A percentile compares a stretch with the other conserved stretches of the same genome.
phyloP scores from a whole-genome alignment of 2,888 invertebrate species.

The Perizoma flavofasciatum region DNA sequence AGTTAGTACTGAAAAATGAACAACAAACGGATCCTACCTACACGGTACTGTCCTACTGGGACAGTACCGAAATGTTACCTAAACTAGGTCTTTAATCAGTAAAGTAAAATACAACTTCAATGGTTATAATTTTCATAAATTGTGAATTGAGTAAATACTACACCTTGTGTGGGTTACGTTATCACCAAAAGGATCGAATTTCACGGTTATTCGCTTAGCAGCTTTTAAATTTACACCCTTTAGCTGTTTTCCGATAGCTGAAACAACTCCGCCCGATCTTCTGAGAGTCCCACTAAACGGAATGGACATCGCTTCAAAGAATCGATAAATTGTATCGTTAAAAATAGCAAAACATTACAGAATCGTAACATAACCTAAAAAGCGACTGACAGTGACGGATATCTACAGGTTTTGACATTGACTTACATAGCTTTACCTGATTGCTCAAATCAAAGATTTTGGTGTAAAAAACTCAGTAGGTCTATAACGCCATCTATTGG shows the following conservation, averaged over 20 bases:
- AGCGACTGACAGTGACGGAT: background rate
- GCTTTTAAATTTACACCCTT: slow-evolving; percentile 89
- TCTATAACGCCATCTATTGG: no score
- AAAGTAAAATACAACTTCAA: no score
- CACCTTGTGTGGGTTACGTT: slow-evolving; percentile 87
- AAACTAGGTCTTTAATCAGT: no score
- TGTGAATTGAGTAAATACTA: slow-evolving; percentile 34
- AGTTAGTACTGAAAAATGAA: no score
- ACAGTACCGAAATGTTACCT: no score
- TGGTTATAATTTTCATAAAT: no score
- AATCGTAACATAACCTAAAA: slow-evolving; percentile 12
- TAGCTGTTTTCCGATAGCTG: slow-evolving; percentile 90
- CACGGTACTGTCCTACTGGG: no score
- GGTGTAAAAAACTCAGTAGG: no score
- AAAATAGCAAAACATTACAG: slow-evolving; percentile 35
- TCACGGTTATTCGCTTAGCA: slow-evolving; percentile 89
- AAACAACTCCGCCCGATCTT: slow-evolving; percentile 87
- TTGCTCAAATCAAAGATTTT: no score
- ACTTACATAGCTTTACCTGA: background rate
- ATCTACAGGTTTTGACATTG: background rate
- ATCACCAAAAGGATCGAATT: slow-evolving; percentile 93
- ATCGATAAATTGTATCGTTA: slow-evolving; percentile 44
- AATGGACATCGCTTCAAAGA: slow-evolving; percentile 85
- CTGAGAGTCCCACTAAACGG: slow-evolving; percentile 87
- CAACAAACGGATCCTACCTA: no score